Percentiles rank a stretch among this genome's conserved stretches.
These are phyloP conservation scores for Apotomis turbidana DNA, from an alignment of 2,888 invertebrate species.

Conservation along the genomic window DNA sequence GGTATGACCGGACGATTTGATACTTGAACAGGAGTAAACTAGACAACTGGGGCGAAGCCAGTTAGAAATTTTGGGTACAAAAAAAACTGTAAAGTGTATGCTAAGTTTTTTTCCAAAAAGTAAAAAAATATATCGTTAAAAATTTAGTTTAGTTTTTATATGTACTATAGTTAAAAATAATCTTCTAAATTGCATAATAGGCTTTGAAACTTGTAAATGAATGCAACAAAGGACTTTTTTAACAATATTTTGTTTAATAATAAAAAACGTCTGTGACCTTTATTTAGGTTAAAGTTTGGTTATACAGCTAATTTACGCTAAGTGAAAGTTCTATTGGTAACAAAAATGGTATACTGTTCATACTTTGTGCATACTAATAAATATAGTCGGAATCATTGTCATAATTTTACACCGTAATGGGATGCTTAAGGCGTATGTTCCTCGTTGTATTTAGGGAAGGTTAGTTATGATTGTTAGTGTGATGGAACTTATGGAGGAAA, in stretches of 20 bases:
- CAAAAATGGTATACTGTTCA: slow-evolving; percentile 6
- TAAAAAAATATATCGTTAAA: no score
- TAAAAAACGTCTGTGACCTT: neutral
- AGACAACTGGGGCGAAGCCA: no score
- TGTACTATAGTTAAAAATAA: no score
- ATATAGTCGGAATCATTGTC: slow-evolving; percentile 3
- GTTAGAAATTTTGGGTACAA: no score
- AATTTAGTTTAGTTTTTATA: no score
- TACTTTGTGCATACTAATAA: slow-evolving; percentile 4
- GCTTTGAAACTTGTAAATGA: slow-evolving; percentile 21
- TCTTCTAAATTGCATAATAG: slow-evolving; percentile 15
- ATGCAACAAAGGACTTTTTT: slow-evolving; percentile 23
- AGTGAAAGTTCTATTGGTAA: slow-evolving; percentile 25
- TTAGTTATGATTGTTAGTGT: neutral
- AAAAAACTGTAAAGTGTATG: no score
- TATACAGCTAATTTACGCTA: slow-evolving; percentile 9
- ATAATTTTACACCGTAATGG: neutral
- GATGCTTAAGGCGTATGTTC: neutral
- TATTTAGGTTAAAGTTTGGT: neutral
- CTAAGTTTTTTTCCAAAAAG: no score
- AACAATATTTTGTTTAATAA: slow-evolving; percentile 10
- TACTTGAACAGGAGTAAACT: no score
- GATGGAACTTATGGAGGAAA: neutral
- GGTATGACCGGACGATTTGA: no score
- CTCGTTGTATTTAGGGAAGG: neutral